Base-by-base conservation (phyloP, 2,888 invertebrate genomes). In the Phragmatobia fuliginosa region DNA sequence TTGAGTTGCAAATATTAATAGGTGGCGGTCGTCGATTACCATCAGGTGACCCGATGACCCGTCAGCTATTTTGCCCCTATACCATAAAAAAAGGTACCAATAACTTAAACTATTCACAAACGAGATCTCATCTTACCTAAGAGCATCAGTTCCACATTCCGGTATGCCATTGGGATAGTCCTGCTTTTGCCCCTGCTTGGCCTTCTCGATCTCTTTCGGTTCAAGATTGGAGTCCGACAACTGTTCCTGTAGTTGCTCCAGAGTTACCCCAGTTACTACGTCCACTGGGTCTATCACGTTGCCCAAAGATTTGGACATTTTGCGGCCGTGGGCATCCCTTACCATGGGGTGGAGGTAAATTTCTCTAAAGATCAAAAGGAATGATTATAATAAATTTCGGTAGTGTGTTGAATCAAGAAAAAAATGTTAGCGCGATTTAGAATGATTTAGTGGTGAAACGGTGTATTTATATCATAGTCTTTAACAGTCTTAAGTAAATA, bases 281-380 rank as follows among this genome's bases (percentile, higher is more conserved):
- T 99, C 98, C 92, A 99, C 96, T 0, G 99, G 99, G 92, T 99
- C 99, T 79, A 99, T 98, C 6, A 99, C 99, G 90, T 99, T 99
- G 68, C 99, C 99, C 72, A 99, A 95, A 0, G 99, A 99, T 91
- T 99, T 99, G 81, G 99, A 99, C 99, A 99, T 99, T 95, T 99
- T 99, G 68, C 99, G 96, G 0, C 99, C 99, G 89, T 99, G 99
- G 0, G 99, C 98, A 92, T 99, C 99, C 68, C 99, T 97, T 2
- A 99, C 98, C 96, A 99, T 98, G 0, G 99, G 99, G 92, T 99
- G 99, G 21, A 99, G 96, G 87, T 98, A 98, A 0, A 99, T 97
- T 94, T 99, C 97, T 79, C 97, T 97, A 85, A 6, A n/a, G n/a
- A n/a, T n/a, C n/a, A 28, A 49, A 18, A 21, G 25, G 10, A 8